Percentiles rank a stretch among this genome's conserved stretches.
Evolutionary conservation across 2,888 invertebrate species (phyloP).

Genomic region (Busseola fusca): DNA sequence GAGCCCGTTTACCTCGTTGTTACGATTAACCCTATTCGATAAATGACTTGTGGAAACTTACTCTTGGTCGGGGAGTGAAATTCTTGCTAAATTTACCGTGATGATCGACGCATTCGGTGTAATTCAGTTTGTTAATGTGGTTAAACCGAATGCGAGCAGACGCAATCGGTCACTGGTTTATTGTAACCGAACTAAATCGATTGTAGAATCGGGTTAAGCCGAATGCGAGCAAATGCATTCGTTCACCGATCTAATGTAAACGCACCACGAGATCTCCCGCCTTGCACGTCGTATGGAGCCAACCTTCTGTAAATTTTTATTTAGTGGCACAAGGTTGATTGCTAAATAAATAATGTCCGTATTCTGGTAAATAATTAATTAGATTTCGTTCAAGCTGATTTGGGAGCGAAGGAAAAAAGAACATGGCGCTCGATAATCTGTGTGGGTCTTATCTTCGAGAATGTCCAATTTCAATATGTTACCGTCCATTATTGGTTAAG

Average conservation of each 20-base stretch:
- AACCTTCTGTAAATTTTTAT: slow-evolving; percentile 3
- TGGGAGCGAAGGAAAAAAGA: slow-evolving; percentile 13
- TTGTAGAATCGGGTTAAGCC: too few relatives aligned
- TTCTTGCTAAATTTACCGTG: too few relatives aligned
- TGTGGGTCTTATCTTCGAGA: slow-evolving; percentile 9
- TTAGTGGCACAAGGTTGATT: background rate
- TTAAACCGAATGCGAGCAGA: too few relatives aligned
- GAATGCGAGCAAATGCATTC: background rate
- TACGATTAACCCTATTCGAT: too few relatives aligned
- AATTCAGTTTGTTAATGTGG: too few relatives aligned
- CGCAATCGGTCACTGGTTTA: too few relatives aligned
- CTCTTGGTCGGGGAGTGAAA: too few relatives aligned
- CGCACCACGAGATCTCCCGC: background rate
- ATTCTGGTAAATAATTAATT: slow-evolving; percentile 55
- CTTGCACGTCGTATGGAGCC: rapidly evolving
- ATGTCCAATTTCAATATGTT: slow-evolving; percentile 1
- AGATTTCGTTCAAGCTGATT: slow-evolving; percentile 46
- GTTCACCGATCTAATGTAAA: background rate
- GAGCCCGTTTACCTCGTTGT: too few relatives aligned
- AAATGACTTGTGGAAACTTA: too few relatives aligned
- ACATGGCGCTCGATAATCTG: slow-evolving; percentile 25
- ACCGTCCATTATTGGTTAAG: background rate
- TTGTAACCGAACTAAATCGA: too few relatives aligned
- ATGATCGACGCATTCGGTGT: too few relatives aligned
- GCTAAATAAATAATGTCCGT: slow-evolving; percentile 48